Evolutionary conservation across 1,140 invertebrate species (phyloP), one percentile per base, ranked within the genome.

Genomic region (Aethina tumida): DNA sequence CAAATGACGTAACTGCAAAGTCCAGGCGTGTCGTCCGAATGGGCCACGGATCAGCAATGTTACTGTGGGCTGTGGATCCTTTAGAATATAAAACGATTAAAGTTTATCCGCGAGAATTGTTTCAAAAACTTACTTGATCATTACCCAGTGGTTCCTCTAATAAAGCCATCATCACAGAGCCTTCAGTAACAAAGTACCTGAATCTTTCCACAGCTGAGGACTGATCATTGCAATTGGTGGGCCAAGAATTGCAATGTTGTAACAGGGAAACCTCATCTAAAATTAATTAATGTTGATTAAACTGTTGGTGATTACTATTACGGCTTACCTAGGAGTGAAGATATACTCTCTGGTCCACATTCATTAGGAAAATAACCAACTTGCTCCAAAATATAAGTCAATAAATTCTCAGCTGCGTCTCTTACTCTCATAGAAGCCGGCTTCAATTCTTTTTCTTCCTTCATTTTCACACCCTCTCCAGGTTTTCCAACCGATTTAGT

Each of bases 391-490:
- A 97, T 85, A 35, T 84, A 77, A 38, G 86, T 89, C 0, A 97
- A 68, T 21, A 97, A 67, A 29, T 83, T 85, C 64, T 98, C 93
- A 0, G 94, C 94, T 0, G 93, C 90, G 68, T 97, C 93, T 51
- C 90, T 74, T 0, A 98, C 94, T 41, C 94, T 70, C 81, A 96
- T 89, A 0, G 93, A 97, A 1, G 87, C 91, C 6, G 94, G 94
- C 60, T 96, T 96, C 20, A 94, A 58, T 63, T 94, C 86, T 59
- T 98, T 98, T 43, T 95, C 89, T 47, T 93, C 86, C 59, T 97
- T 98, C 70, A 91, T 84, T 65, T 86, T 88, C 0, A 89, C 75
- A 15, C 80, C 74, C 59, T 96, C 89, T 14, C 85, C 84, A 2
- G 82, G 79, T 67, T 95, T 95, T 59, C 81, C 84, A 13, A 78